Conservation (phyloP, 2,113 vertebrate species). For the Oxyura jamaicensis region DNA sequence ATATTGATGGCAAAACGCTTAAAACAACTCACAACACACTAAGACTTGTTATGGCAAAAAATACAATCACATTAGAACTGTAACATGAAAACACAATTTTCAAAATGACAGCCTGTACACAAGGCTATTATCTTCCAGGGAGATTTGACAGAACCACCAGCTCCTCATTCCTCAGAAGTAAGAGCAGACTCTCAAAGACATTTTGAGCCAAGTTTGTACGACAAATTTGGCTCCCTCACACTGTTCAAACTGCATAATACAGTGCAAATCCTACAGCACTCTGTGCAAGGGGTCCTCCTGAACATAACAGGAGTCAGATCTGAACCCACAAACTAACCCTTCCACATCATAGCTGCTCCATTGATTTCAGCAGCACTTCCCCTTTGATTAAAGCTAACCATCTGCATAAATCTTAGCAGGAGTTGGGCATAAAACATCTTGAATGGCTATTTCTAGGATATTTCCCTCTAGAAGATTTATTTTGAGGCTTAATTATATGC, state of each 20-base stretch:
- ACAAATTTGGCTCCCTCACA: rapidly evolving
- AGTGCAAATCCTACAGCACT: background rate
- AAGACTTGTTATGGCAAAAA: background rate
- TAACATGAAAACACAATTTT: background rate
- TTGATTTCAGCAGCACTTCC: background rate
- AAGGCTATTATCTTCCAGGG: background rate
- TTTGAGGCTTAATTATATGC: constrained; percentile 61
- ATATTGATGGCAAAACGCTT: background rate
- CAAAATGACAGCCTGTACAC: background rate
- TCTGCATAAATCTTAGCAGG: constrained; percentile 14
- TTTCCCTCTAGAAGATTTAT: constrained; percentile 41
- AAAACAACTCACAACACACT: background rate
- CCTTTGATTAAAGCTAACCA: constrained; percentile 22
- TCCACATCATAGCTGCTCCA: background rate
- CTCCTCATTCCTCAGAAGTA: background rate
- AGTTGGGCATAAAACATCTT: background rate
- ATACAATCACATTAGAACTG: background rate
- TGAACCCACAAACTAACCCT: background rate
- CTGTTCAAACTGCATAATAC: background rate
- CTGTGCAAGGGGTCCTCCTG: background rate
- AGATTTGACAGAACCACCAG: background rate
- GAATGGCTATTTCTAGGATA: constrained; percentile 25
- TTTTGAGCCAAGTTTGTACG: background rate
- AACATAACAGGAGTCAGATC: background rate
- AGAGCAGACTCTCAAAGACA: background rate